Conservation (phyloP, 1,140 invertebrate species). For the Delia radicum region DNA sequence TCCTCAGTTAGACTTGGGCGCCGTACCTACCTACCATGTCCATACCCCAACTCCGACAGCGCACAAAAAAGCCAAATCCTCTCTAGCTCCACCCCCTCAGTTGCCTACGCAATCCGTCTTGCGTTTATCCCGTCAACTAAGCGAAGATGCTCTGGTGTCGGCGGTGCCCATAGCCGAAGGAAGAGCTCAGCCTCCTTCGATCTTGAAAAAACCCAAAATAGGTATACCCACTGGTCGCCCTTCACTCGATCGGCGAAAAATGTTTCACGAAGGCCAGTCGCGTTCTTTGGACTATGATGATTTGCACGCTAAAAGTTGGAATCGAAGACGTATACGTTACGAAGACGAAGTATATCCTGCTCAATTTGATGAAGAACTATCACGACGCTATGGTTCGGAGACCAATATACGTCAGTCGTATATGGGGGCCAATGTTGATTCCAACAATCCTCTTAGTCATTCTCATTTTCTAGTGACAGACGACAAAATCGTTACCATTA, state of each 20-base stretch:
- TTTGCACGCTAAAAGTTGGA: slow-evolving; percentile 51
- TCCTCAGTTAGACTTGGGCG: slow-evolving; percentile 46
- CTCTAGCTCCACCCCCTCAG: slow-evolving; percentile 40
- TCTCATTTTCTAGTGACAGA: slow-evolving; percentile 57
- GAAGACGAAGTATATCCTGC: slow-evolving; percentile 45
- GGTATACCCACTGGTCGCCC: slow-evolving; percentile 18
- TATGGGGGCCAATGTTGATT: slow-evolving; percentile 50
- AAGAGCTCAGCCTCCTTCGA: slow-evolving; percentile 39
- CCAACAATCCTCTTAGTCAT: slow-evolving; percentile 46
- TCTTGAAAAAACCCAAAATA: slow-evolving; percentile 49
- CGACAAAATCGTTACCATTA: slow-evolving; percentile 55
- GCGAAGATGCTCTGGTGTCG: slow-evolving; percentile 47
- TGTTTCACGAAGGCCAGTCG: slow-evolving; percentile 51
- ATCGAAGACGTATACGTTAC: slow-evolving; percentile 47
- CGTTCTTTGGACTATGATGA: slow-evolving; percentile 52
- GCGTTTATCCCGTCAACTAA: slow-evolving; percentile 46
- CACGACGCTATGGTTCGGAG: slow-evolving; percentile 48
- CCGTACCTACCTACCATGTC: slow-evolving; percentile 50
- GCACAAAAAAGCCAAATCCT: slow-evolving; percentile 42
- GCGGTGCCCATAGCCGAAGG: slow-evolving; percentile 50
- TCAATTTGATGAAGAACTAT: slow-evolving; percentile 31
- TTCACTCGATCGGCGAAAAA: slow-evolving; percentile 40
- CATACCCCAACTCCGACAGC: slow-evolving; percentile 52
- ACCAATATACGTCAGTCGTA: slow-evolving; percentile 54
- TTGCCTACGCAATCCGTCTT: slow-evolving; percentile 49